phyloP scores from a whole-genome alignment of 2,797 vertebrate species.

The Telmatherina bonti region DNA sequence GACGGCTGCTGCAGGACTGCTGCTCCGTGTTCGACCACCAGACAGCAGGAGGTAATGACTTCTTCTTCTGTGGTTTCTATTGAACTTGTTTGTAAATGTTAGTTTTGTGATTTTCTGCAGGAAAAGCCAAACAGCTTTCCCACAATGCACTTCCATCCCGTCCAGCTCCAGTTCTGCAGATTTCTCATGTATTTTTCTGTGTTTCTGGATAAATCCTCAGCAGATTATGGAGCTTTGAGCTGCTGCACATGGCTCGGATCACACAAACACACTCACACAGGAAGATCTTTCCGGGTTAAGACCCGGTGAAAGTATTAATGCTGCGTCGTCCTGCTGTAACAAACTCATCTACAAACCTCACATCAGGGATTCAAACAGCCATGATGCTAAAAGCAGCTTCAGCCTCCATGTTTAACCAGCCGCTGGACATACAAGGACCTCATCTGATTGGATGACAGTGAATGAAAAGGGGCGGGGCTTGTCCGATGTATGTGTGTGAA shows the following conservation, averaged over 20 bases:
- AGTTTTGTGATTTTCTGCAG: no score
- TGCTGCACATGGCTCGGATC: slow-evolving; percentile 72
- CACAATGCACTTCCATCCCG: no score
- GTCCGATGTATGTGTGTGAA: slow-evolving; percentile 20
- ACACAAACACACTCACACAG: slow-evolving; percentile 8
- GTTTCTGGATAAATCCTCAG: slow-evolving; percentile 64
- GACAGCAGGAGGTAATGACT: slow-evolving; percentile 47
- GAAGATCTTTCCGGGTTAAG: slow-evolving; percentile 1
- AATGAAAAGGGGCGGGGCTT: slow-evolving; percentile 21
- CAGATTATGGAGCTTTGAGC: slow-evolving; percentile 72
- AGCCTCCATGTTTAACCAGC: not conserved
- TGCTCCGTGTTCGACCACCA: slow-evolving; percentile 71
- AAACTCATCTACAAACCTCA: not conserved
- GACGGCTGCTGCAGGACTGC: slow-evolving; percentile 63
- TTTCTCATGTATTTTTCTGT: slow-evolving; percentile 35
- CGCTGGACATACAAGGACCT: not conserved
- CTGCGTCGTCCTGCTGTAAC: not conserved
- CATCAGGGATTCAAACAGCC: not conserved
- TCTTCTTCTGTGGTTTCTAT: not conserved
- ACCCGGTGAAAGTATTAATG: slow-evolving; percentile 16
- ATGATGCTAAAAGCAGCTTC: not conserved
- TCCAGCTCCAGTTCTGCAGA: slow-evolving; percentile 19
- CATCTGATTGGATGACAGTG: not conserved
- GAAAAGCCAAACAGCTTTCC: no score
- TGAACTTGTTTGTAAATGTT: no score